Base-by-base conservation (phyloP, 2,113 vertebrate species). In the Miniopterus natalensis region DNA sequence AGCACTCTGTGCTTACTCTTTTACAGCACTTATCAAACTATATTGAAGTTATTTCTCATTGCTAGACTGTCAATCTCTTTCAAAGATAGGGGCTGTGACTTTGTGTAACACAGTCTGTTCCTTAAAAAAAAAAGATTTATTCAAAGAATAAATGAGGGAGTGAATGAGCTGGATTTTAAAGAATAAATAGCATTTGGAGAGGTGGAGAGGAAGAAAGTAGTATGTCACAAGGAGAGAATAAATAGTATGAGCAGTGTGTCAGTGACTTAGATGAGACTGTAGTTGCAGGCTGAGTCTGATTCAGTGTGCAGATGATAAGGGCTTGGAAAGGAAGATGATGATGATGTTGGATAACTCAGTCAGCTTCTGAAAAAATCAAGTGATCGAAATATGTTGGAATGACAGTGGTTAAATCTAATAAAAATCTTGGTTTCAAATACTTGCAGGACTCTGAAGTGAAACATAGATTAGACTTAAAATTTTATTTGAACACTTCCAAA, bases 131-230 rank as follows among this genome's bases (percentile, higher is more conserved):
- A 85, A 87, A 63, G 70, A 90, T 61, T 21, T 88, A 70, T 92
- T 61, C 47, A 85, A 42, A 91, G 59, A 95, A 57, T 61, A 84
- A 83, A 20, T 65, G 59, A 92, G n/a, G 23, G 45, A 88, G 80
- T 45, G 73, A 92, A 53, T 40, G 71, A 95, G 10, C 27, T 95
- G 36, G 71, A 59, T 73, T 94, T 92, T 87, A 90, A 91, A 90
- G 45, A 88, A 75, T 79, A 90, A 89, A 57, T 74, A 88, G 25
- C 49, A 77, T 90, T 90, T 87, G 70, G 66, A 68, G 55, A 94
- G 51, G 61, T 40, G 1, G 63, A 61, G 40, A 77, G 73, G 45
- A 77, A 77, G 40, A 90, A 29, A 84, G 51, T 27, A 68, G 40
- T 55, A 65, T 55, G 6, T 13, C 11, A 45, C 49, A 42, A 91